Evolutionary conservation across 2,797 vertebrate genomes (phyloP).

Genomic region (Phalloptychus januarius): DNA sequence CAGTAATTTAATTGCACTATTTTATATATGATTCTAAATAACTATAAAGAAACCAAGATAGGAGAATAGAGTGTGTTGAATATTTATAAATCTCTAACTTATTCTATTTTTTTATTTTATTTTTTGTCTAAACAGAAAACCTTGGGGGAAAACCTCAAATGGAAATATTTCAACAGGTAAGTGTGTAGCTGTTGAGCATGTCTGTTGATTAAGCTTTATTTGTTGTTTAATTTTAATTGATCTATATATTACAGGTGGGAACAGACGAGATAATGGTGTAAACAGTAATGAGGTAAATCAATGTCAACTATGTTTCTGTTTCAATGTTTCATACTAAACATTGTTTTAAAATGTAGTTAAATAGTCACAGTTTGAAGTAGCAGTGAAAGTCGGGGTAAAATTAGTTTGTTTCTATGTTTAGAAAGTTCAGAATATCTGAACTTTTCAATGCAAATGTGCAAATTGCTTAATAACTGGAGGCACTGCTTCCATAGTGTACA

Average conservation of each 20-base stretch:
- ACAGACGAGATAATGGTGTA: constrained; percentile 11
- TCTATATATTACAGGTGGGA: constrained; percentile 16
- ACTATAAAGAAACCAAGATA: not conserved
- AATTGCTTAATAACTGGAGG: not conserved
- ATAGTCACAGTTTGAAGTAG: not conserved
- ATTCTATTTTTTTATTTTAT: not conserved
- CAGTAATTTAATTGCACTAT: not conserved
- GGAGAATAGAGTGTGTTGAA: not conserved
- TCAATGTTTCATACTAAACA: too few species aligned
- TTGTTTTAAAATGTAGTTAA: not conserved
- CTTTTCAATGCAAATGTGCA: not conserved
- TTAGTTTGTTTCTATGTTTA: not conserved
- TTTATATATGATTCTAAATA: not conserved
- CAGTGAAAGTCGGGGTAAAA: not conserved
- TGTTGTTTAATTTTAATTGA: not conserved
- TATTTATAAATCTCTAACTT: not conserved
- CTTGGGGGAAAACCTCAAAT: accelerated
- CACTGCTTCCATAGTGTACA: not conserved
- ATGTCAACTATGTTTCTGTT: not conserved
- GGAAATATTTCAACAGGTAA: constrained; percentile 10
- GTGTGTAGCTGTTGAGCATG: not conserved
- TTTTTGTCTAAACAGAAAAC: constrained; percentile 22
- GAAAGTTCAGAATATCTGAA: not conserved
- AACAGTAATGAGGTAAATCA: constrained; percentile 43
- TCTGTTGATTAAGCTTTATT: not conserved